These are phyloP conservation scores for Nasonia vitripennis DNA, from an alignment of 1,140 invertebrate species.

Conservation along the genomic window DNA sequence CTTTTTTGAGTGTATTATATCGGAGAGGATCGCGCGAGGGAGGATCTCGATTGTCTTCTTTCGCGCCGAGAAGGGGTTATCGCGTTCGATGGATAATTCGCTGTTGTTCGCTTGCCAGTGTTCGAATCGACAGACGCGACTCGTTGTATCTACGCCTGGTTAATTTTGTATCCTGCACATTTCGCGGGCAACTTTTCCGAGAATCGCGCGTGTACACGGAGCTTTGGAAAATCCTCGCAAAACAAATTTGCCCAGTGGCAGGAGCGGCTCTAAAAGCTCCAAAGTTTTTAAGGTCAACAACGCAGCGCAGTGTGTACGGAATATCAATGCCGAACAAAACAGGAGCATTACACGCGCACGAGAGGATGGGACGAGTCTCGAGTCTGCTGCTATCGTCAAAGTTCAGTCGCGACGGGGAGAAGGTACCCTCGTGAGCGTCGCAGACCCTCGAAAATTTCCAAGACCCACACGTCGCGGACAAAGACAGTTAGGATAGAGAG, in stretches of 20 bases:
- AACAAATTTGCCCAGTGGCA: not conserved
- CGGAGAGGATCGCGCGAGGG: too few species aligned
- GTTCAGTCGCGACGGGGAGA: not conserved
- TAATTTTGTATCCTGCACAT: not conserved
- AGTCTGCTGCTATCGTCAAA: not conserved
- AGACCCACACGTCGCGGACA: slow-evolving; percentile 14
- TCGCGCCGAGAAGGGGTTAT: too few species aligned
- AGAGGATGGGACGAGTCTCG: not conserved
- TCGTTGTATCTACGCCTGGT: not conserved
- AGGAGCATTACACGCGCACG: not conserved
- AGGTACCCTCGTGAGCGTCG: not conserved
- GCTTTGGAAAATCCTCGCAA: not conserved
- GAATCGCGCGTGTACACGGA: too few species aligned
- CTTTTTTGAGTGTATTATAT: too few species aligned
- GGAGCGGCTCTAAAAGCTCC: not conserved
- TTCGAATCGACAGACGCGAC: not conserved
- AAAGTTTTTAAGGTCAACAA: slow-evolving; percentile 4
- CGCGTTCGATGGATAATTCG: too few species aligned
- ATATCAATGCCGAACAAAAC: not conserved
- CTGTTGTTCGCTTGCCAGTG: not conserved
- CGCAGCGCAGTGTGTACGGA: not conserved
- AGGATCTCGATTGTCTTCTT: not conserved
- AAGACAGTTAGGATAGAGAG: slow-evolving; percentile 48
- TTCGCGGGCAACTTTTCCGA: not conserved
- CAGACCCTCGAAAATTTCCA: slow-evolving; percentile 4